phyloP scores from a whole-genome alignment of 2,888 invertebrate genomes.

The Ptilodon capucinus region DNA sequence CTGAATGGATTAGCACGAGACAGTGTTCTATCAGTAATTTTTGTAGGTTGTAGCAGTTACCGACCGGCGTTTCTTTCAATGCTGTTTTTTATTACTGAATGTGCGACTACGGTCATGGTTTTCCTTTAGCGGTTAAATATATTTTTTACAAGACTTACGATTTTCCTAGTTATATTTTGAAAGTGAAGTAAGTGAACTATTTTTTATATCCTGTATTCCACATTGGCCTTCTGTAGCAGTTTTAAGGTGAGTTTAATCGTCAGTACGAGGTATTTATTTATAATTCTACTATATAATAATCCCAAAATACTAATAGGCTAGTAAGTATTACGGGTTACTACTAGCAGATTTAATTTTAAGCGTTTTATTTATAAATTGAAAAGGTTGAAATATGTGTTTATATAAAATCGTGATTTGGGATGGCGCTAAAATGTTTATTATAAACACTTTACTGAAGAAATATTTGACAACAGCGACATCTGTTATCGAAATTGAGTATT shows the following conservation, averaged over 20 bases:
- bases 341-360: too few species aligned
- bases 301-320: too few species aligned
- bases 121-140: constrained; percentile 27
- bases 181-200: constrained; percentile 34
- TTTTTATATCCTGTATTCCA: constrained; percentile 1
- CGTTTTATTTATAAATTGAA: too few species aligned
- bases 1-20: constrained; percentile 37
- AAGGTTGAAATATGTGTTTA: too few species aligned
- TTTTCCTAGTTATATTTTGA: background rate
- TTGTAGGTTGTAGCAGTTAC: constrained; percentile 27
- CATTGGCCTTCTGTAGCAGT: constrained; percentile 11
- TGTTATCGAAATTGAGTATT: constrained; percentile 27
- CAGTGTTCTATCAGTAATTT: constrained; percentile 44
- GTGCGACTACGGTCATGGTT: constrained; percentile 23
- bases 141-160: constrained; percentile 17
- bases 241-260: constrained; percentile 25
- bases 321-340: too few species aligned
- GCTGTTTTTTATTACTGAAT: constrained; percentile 41
- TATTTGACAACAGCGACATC: constrained; percentile 57
- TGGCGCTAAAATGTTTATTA: background rate
- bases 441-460: constrained; percentile 22
- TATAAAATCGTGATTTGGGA: background rate
- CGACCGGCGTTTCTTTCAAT: constrained; percentile 55
- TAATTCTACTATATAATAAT: too few species aligned
- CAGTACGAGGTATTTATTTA: background rate